Percentiles rank a stretch among this genome's conserved stretches.
phyloP scores from a whole-genome alignment of 1,140 invertebrate genomes.

The Bradynema listronoti region DNA sequence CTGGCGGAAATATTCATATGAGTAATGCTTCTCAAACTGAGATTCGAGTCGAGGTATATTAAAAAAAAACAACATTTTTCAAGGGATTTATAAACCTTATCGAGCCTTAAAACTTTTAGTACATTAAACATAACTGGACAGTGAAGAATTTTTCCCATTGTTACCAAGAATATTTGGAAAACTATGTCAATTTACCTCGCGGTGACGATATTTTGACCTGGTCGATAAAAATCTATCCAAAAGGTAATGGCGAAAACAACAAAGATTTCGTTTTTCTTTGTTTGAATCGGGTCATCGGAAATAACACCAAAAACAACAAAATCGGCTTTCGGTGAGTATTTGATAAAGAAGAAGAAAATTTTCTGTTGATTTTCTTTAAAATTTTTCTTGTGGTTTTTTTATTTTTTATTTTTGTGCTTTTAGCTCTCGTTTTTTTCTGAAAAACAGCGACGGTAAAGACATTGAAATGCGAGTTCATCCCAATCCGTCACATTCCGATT shows the following conservation, averaged over 20 bases:
- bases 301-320: slow-evolving; percentile 47
- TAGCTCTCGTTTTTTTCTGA: slow-evolving; percentile 52
- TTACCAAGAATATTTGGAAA: slow-evolving; percentile 55
- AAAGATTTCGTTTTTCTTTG: slow-evolving; percentile 56
- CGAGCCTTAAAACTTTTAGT: slow-evolving; percentile 42
- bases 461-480: slow-evolving; percentile 58
- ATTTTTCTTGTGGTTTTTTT: neutral
- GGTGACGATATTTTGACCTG: slow-evolving; percentile 54
- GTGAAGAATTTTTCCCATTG: slow-evolving; percentile 53
- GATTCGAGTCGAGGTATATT: slow-evolving; percentile 46
- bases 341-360: neutral
- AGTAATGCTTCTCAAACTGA: slow-evolving; percentile 56
- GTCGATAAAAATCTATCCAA: slow-evolving; percentile 58
- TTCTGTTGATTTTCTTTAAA: neutral
- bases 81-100: no score
- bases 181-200: slow-evolving; percentile 50
- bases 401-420: slow-evolving; percentile 13
- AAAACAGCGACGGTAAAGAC: slow-evolving; percentile 54
- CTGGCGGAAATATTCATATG: slow-evolving; percentile 23
- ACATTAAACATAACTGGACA: slow-evolving; percentile 49
- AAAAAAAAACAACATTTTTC: slow-evolving; percentile 2
- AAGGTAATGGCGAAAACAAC: slow-evolving; percentile 54
- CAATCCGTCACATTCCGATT: slow-evolving; percentile 57
- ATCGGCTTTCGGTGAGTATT: slow-evolving; percentile 52
- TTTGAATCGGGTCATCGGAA: slow-evolving; percentile 48